phyloP scores from a whole-genome alignment of 2,797 vertebrate species.

The Sebastes nivosus region DNA sequence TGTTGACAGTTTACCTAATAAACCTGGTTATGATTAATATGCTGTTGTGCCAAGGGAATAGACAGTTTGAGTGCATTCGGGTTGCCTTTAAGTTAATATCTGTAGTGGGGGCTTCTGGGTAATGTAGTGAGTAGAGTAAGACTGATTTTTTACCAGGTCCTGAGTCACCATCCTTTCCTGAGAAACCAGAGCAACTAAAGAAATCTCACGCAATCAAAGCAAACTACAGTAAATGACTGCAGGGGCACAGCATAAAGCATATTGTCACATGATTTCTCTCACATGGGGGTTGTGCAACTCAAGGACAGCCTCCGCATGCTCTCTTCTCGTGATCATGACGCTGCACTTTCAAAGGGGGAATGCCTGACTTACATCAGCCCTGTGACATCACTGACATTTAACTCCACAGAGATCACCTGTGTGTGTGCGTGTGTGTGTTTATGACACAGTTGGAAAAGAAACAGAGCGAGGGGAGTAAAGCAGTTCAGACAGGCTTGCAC shows the following conservation, averaged over 20 bases:
- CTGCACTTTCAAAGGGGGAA: conserved; percentile 50
- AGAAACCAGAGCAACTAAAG: not conserved
- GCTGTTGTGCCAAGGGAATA: not conserved
- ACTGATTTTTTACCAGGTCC: too few species aligned
- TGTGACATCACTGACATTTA: conserved; percentile 57
- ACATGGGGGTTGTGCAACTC: conserved; percentile 47
- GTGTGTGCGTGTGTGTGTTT: conserved; percentile 1
- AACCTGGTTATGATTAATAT: not conserved
- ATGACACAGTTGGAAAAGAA: conserved; percentile 30
- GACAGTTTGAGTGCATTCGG: not conserved
- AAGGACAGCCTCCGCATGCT: conserved; percentile 5
- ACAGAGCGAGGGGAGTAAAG: not conserved
- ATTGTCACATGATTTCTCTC: conserved; percentile 14
- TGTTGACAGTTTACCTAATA: not conserved
- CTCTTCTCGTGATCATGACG: conserved; percentile 64
- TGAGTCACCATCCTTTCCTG: too few species aligned
- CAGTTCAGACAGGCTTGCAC: conserved; percentile 42
- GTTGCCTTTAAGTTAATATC: not conserved
- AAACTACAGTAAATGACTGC: not conserved
- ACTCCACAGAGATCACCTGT: conserved; percentile 50
- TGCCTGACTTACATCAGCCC: conserved; percentile 57
- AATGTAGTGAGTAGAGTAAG: not conserved
- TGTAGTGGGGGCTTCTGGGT: conserved; percentile 2
- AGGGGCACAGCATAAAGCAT: not conserved
- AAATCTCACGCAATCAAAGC: not conserved